Conservation (phyloP, 1,140 invertebrate species). For the Lethocerus indicus region DNA sequence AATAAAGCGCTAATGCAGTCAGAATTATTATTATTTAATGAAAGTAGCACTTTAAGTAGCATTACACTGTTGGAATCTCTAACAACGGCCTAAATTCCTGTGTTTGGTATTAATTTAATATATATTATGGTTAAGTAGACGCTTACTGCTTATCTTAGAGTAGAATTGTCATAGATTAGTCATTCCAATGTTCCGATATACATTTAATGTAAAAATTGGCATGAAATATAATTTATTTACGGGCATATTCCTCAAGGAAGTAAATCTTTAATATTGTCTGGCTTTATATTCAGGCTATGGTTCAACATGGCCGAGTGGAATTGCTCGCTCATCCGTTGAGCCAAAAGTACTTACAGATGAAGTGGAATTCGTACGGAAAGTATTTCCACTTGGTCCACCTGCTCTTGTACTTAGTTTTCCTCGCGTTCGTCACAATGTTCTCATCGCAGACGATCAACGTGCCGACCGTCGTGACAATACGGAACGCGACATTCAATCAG, state of each 20-base stretch:
- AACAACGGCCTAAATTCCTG: too few species aligned
- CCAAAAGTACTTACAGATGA: conserved; percentile 73
- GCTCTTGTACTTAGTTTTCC: conserved; percentile 53
- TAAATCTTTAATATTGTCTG: background rate
- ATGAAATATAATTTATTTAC: background rate
- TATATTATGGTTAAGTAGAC: too few species aligned
- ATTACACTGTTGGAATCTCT: too few species aligned
- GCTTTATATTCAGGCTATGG: conserved; percentile 58
- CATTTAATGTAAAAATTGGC: background rate
- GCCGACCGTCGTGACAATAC: too few species aligned
- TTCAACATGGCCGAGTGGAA: conserved; percentile 57
- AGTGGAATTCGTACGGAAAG: conserved; percentile 76
- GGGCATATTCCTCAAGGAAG: background rate
- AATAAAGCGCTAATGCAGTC: too few species aligned
- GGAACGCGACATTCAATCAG: too few species aligned
- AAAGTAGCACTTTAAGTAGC: too few species aligned
- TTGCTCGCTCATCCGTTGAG: conserved; percentile 62
- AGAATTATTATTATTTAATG: too few species aligned
- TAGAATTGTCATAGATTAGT: background rate
- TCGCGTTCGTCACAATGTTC: conserved; percentile 54
- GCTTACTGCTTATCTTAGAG: too few species aligned
- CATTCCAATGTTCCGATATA: background rate
- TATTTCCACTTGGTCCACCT: conserved; percentile 64
- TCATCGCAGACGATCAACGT: conserved; percentile 35
- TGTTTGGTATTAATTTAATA: too few species aligned